Conservation (phyloP, 2,113 vertebrate genomes). For the Ophthalmolycus amberensis region DNA sequence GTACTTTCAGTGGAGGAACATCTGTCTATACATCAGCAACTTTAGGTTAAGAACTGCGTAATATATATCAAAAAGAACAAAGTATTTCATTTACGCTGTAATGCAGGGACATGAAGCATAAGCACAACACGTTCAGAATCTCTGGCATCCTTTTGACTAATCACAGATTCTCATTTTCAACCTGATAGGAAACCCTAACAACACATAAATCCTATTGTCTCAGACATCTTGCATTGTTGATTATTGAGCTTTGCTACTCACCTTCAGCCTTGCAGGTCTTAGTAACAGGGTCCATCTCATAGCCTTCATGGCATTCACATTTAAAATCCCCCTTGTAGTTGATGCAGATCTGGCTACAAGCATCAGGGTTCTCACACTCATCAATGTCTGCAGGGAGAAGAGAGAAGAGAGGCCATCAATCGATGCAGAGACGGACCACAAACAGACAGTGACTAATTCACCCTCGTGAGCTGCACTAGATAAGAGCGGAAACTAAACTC, state of each 20-base stretch:
- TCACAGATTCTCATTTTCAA: not conserved
- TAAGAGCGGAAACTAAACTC: slow-evolving; percentile 4
- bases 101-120: not conserved
- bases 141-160: not conserved
- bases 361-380: slow-evolving; percentile 93
- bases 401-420: slow-evolving; percentile 73
- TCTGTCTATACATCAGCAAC: not conserved
- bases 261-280: slow-evolving; percentile 97
- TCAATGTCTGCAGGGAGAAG: slow-evolving; percentile 88
- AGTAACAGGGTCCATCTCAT: slow-evolving; percentile 93
- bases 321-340: slow-evolving; percentile 98
- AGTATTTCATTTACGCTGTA: not conserved
- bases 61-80: not conserved
- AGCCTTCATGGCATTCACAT: slow-evolving; percentile 94
- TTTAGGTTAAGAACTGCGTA: not conserved
- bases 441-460: slow-evolving; percentile 9
- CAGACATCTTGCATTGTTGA: not conserved
- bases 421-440: slow-evolving; percentile 62
- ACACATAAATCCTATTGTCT: not conserved
- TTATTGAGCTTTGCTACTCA: slow-evolving; percentile 72
- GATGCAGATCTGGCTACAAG: slow-evolving; percentile 96
- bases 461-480: slow-evolving; percentile 11
- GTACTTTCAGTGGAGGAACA: not conserved
- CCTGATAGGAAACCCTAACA: not conserved
- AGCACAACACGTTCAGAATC: not conserved